phyloP scores from a whole-genome alignment of 2,888 invertebrate species.

The Bibio marci region DNA sequence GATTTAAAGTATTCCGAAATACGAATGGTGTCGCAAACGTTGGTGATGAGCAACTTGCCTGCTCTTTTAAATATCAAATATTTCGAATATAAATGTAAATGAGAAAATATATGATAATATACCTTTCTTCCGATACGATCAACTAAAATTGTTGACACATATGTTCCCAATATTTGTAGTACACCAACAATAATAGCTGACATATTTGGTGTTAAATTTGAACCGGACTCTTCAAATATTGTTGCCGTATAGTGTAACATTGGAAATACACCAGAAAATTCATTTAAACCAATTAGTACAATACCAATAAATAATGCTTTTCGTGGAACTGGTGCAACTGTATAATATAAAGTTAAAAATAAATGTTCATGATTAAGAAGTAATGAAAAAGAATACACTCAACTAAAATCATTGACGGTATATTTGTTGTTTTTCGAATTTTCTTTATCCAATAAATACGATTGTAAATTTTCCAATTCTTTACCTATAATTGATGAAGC shows the following conservation, averaged over 20 bases:
- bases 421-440: neutral
- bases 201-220: conserved; percentile 11
- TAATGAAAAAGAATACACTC: neutral
- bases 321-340: conserved; percentile 17
- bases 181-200: conserved; percentile 16
- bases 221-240: conserved; percentile 13
- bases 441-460: too few relatives aligned
- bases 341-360: too few relatives aligned
- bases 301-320: conserved; percentile 14
- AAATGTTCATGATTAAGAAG: neutral
- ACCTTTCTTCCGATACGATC: conserved; percentile 18
- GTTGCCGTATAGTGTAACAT: conserved; percentile 19
- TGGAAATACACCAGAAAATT: conserved; percentile 20
- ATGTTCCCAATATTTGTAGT: conserved; percentile 17
- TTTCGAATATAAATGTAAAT: too few relatives aligned
- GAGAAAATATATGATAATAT: neutral
- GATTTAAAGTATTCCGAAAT: too few relatives aligned
- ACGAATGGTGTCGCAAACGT: too few relatives aligned
- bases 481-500: neutral
- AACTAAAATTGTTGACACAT: conserved; percentile 14
- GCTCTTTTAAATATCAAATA: too few relatives aligned
- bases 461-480: neutral
- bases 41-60: too few relatives aligned
- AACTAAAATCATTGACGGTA: neutral
- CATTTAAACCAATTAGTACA: conserved; percentile 17